Conservation (phyloP, 53 echinoderm and acorn worm species). For the Patiria pectinifera region DNA sequence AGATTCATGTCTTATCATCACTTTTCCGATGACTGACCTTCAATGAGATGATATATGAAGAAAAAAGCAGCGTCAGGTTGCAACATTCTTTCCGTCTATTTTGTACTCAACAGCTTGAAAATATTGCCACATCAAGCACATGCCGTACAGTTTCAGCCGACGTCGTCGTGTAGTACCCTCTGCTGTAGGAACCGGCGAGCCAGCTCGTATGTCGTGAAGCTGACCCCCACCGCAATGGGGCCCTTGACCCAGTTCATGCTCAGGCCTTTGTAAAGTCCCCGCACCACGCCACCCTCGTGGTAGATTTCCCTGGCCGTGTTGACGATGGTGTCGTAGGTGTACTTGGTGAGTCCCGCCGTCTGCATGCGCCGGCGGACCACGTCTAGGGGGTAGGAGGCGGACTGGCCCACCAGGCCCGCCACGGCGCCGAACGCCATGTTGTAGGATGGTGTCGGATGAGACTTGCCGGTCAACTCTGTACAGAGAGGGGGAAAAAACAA, state of each 20-base stretch:
- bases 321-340: constrained; percentile 83
- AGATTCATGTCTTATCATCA: too few relatives aligned
- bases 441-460: constrained; percentile 78
- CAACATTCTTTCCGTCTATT: too few relatives aligned
- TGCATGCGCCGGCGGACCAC: constrained; percentile 98
- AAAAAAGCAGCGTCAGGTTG: too few relatives aligned
- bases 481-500: background rate
- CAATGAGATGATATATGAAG: too few relatives aligned
- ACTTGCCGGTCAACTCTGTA: constrained; percentile 73
- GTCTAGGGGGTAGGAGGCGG: constrained; percentile 94
- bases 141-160: background rate
- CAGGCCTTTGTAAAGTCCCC: constrained; percentile 95
- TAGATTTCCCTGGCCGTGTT: constrained; percentile 85
- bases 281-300: constrained; percentile 80
- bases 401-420: constrained; percentile 94
- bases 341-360: constrained; percentile 95
- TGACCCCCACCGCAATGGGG: constrained; percentile 94
- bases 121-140: background rate
- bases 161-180: constrained; percentile 38
- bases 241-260: constrained; percentile 99
- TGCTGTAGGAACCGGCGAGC: background rate
- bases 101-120: background rate
- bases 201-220: constrained; percentile 94
- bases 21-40: too few relatives aligned
- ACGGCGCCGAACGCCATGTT: constrained; percentile 90